phyloP scores from a whole-genome alignment of 2,113 vertebrate species.

The Malaclemys terrapin region DNA sequence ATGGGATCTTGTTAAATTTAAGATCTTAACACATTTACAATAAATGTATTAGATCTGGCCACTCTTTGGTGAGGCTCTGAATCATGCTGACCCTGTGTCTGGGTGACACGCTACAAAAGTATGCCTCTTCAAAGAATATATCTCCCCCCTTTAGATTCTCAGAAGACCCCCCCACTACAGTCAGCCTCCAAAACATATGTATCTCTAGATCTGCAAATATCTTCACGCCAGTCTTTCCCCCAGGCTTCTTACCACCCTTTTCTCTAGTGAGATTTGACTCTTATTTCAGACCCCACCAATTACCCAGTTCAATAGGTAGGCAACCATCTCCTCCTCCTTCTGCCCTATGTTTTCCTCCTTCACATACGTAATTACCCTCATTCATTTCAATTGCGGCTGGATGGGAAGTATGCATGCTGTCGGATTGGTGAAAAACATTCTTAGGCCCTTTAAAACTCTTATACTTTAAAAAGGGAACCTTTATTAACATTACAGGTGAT shows the following conservation, averaged over 20 bases:
- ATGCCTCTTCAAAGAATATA: not conserved
- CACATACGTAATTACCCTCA: not conserved
- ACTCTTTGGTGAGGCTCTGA: rapidly evolving
- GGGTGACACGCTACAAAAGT: not conserved
- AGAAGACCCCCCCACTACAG: not conserved
- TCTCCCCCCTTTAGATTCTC: not conserved
- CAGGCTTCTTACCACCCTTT: not conserved
- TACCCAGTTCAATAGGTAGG: not conserved
- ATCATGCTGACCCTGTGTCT: not conserved
- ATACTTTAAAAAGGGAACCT: not conserved
- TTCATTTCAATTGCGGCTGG: not conserved
- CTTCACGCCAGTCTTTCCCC: not conserved
- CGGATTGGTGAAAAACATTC: not conserved
- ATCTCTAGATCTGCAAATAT: not conserved
- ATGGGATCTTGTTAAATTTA: not conserved
- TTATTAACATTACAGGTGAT: not conserved
- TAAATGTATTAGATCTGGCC: not conserved
- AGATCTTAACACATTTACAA: not conserved
- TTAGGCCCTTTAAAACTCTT: not conserved
- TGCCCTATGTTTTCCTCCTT: not conserved
- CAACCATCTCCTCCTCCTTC: not conserved
- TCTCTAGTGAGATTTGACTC: not conserved
- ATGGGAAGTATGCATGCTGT: not conserved
- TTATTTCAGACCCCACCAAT: not conserved
- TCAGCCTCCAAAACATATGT: not conserved